Percentiles rank a stretch among this genome's conserved stretches.
These are phyloP conservation scores for Glyptemys insculpta DNA, from an alignment of 2,797 vertebrate genomes.

Conservation along the genomic window DNA sequence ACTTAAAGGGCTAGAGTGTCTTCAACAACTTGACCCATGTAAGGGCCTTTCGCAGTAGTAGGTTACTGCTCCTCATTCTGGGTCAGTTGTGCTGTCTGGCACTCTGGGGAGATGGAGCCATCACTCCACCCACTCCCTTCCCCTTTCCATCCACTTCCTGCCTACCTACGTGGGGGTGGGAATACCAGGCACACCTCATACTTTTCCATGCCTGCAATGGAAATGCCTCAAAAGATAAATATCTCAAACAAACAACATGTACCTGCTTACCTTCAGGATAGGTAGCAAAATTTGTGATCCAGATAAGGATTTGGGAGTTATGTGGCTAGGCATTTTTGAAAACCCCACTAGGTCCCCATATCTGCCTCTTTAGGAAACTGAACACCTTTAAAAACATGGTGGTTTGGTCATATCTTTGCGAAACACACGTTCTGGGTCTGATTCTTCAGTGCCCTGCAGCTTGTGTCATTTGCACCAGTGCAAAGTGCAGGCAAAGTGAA, in stretches of 20 bases:
- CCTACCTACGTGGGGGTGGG: neutral
- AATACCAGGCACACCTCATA: neutral
- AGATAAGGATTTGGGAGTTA: neutral
- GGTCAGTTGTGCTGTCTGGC: neutral
- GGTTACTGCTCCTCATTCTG: neutral
- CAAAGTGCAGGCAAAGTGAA: neutral
- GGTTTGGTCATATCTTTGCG: neutral
- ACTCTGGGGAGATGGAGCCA: neutral
- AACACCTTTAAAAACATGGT: neutral
- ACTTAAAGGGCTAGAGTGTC: neutral
- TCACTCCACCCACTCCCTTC: neutral
- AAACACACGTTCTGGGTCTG: neutral
- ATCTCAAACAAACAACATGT: neutral
- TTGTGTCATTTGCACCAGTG: neutral
- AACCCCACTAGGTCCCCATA: fast-evolving
- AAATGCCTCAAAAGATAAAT: neutral
- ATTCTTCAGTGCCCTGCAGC: neutral
- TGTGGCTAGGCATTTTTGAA: neutral
- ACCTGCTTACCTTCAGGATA: neutral
- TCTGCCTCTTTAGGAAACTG: neutral
- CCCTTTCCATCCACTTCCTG: neutral
- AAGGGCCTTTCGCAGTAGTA: neutral
- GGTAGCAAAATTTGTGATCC: neutral
- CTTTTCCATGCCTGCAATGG: neutral
- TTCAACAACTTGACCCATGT: neutral